These are phyloP conservation scores for Gymnodraco acuticeps DNA, from an alignment of 2,797 vertebrate species.

Conservation along the genomic window DNA sequence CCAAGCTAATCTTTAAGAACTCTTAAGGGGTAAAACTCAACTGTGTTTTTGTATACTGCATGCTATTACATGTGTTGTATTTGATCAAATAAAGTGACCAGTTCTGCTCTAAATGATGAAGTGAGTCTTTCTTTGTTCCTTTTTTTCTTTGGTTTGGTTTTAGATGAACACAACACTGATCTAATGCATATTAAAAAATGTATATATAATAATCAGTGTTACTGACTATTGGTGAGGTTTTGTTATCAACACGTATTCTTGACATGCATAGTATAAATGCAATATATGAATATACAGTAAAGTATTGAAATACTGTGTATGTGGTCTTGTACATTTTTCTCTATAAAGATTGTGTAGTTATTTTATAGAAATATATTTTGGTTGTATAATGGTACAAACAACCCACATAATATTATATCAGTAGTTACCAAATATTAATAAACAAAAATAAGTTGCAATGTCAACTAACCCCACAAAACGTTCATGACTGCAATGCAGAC, in stretches of 20 bases:
- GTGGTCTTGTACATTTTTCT: neutral
- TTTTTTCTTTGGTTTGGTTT: neutral
- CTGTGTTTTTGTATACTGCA: neutral
- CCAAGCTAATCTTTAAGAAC: no score
- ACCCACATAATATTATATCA: neutral
- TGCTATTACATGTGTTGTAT: constrained; percentile 9
- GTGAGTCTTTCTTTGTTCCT: constrained; percentile 10
- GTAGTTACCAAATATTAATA: neutral
- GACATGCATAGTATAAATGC: neutral
- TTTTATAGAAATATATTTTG: neutral
- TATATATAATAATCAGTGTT: neutral
- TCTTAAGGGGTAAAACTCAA: no score
- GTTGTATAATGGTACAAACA: neutral
- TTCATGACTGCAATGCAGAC: neutral
- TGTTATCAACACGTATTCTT: neutral
- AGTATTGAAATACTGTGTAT: neutral
- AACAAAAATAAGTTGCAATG: neutral
- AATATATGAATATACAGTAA: neutral
- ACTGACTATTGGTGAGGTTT: neutral
- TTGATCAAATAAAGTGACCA: constrained; percentile 44
- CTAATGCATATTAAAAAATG: constrained; percentile 9
- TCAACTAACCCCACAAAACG: neutral
- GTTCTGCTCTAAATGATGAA: constrained; percentile 13
- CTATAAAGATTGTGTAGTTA: neutral
- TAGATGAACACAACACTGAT: neutral